Conservation (phyloP, 1,140 invertebrate genomes). For the Sinella curviseta region DNA sequence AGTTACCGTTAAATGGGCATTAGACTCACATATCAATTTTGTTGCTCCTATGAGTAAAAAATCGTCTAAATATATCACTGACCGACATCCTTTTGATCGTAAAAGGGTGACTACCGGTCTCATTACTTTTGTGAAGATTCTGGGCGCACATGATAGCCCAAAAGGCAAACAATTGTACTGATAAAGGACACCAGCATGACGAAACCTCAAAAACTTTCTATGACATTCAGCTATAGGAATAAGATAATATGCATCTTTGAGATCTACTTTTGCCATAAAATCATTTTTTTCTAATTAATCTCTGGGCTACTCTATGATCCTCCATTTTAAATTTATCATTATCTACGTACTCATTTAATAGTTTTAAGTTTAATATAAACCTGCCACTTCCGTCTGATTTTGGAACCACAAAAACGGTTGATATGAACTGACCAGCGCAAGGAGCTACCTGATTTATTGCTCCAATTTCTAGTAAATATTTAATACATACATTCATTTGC, state of each 20-base stretch:
- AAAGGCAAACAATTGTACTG: constrained; percentile 38
- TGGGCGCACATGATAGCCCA: constrained; percentile 29
- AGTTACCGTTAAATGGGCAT: background rate
- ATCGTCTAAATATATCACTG: constrained; percentile 41
- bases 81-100: constrained; percentile 2
- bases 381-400: background rate
- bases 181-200: constrained; percentile 13
- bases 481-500: background rate
- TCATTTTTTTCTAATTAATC: constrained; percentile 20
- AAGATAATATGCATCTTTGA: constrained; percentile 32
- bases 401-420: too few species aligned
- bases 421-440: too few species aligned
- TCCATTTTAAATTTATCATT: constrained; percentile 39
- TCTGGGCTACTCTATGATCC: constrained; percentile 4
- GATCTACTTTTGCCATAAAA: constrained; percentile 24
- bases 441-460: background rate
- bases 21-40: background rate
- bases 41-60: constrained; percentile 27
- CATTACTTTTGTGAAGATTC: constrained; percentile 38
- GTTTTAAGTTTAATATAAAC: background rate
- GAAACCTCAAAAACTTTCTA: constrained; percentile 34
- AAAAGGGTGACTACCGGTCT: constrained; percentile 28
- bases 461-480: background rate
- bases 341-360: background rate
- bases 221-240: background rate